These are phyloP conservation scores for Trinorchestia longiramus DNA, from an alignment of 1,140 invertebrate species.

Conservation along the genomic window DNA sequence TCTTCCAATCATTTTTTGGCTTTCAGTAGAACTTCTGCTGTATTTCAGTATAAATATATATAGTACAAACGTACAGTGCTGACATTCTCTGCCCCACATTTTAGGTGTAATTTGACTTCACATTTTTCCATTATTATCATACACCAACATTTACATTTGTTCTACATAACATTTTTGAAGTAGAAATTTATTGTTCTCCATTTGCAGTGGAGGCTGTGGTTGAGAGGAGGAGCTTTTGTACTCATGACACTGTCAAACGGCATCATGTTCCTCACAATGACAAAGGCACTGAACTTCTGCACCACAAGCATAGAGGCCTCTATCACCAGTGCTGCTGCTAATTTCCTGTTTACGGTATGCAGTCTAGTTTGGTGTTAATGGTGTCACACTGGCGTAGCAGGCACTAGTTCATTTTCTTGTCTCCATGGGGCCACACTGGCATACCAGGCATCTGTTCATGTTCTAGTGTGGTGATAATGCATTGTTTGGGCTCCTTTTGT, in stretches of 20 bases:
- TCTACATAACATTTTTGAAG: not conserved
- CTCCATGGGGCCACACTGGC: not conserved
- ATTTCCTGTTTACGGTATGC: conserved; percentile 71
- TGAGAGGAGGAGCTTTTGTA: conserved; percentile 44
- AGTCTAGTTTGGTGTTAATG: too few species aligned
- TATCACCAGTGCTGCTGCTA: conserved; percentile 71
- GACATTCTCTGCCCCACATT: not conserved
- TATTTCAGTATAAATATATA: not conserved
- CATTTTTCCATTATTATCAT: not conserved
- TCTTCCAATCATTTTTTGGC: too few species aligned
- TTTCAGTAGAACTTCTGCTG: not conserved
- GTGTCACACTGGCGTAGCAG: not conserved
- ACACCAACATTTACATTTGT: not conserved
- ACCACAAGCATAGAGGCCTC: conserved; percentile 71
- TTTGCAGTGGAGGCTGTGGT: conserved; percentile 18
- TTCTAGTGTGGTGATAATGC: not conserved
- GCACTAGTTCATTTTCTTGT: not conserved
- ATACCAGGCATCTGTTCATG: not conserved
- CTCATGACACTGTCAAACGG: conserved; percentile 70
- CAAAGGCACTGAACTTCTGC: conserved; percentile 70
- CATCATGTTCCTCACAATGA: conserved; percentile 71
- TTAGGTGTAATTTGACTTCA: not conserved
- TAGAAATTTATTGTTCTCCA: not conserved
- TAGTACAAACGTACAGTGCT: too few species aligned
- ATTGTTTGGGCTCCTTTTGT: not conserved